phyloP scores from a whole-genome alignment of 2,888 invertebrate genomes.

The Drosophila pseudotakahashii region DNA sequence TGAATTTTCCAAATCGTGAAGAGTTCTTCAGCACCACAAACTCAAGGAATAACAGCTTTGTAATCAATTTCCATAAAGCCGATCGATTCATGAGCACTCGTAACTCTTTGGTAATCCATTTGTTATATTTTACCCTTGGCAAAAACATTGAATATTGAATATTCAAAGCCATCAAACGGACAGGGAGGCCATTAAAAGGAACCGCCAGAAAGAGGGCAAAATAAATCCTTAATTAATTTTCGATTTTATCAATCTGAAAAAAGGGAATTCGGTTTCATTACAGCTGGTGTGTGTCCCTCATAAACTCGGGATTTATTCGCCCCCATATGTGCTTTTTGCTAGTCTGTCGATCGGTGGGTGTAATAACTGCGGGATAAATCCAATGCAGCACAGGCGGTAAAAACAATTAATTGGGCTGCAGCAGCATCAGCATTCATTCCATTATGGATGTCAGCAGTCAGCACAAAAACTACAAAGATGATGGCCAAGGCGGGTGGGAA shows the following conservation, averaged over 20 bases:
- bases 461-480: conserved; percentile 36
- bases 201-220: conserved; percentile 14
- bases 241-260: conserved; percentile 47
- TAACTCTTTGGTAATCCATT: conserved; percentile 22
- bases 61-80: neutral
- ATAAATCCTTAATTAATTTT: conserved; percentile 61
- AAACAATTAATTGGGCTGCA: conserved; percentile 64
- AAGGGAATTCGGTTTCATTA: conserved; percentile 11
- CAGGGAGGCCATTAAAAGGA: conserved; percentile 11
- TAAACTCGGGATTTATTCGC: conserved; percentile 37
- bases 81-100: conserved; percentile 7
- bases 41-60: neutral
- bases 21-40: neutral
- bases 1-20: neutral
- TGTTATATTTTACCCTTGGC: conserved; percentile 15
- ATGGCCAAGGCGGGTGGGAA: conserved; percentile 10
- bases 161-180: neutral
- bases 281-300: conserved; percentile 21
- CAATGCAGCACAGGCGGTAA: conserved; percentile 19
- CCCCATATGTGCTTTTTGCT: conserved; percentile 32
- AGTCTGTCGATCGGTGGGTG: conserved; percentile 5
- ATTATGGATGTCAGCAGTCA: conserved; percentile 72
- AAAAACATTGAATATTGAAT: conserved; percentile 12
- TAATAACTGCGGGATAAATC: conserved; percentile 53
- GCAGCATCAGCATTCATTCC: conserved; percentile 71